These are phyloP conservation scores for Limnephilus marmoratus DNA, from an alignment of 2,888 invertebrate species.

Conservation along the genomic window DNA sequence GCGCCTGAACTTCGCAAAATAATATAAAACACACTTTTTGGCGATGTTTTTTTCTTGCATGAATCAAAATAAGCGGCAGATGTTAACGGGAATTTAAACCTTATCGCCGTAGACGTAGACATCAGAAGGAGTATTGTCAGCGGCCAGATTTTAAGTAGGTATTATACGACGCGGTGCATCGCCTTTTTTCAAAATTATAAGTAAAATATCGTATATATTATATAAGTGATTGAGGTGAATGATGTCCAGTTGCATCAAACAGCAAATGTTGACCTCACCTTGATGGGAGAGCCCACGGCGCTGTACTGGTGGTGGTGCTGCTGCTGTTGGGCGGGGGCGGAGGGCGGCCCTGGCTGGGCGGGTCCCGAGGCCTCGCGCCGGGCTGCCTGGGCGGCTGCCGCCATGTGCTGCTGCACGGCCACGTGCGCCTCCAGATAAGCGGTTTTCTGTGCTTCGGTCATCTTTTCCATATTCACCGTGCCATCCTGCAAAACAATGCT, in stretches of 20 bases:
- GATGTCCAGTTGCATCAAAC: not conserved
- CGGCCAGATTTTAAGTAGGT: too few species aligned
- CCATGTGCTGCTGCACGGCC: constrained; percentile 87
- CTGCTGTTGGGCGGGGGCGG: constrained; percentile 76
- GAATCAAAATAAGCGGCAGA: too few species aligned
- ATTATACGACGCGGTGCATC: too few species aligned
- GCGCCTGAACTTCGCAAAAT: too few species aligned
- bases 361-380: constrained; percentile 70
- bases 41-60: too few species aligned
- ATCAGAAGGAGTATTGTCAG: too few species aligned
- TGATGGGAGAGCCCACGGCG: constrained; percentile 75
- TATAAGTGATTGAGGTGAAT: too few species aligned
- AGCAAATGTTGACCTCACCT: constrained; percentile 65
- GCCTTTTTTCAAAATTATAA: too few species aligned
- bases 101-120: too few species aligned
- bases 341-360: constrained; percentile 28
- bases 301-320: constrained; percentile 70
- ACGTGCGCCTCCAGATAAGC: constrained; percentile 86
- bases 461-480: constrained; percentile 85
- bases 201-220: too few species aligned
- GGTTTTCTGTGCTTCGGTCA: constrained; percentile 85
- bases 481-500: constrained; percentile 74
- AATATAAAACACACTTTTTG: too few species aligned
- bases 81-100: too few species aligned
- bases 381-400: constrained; percentile 81